phyloP scores from a whole-genome alignment of 35 echinoderm and acorn worm genomes.

The Lytechinus variegatus region DNA sequence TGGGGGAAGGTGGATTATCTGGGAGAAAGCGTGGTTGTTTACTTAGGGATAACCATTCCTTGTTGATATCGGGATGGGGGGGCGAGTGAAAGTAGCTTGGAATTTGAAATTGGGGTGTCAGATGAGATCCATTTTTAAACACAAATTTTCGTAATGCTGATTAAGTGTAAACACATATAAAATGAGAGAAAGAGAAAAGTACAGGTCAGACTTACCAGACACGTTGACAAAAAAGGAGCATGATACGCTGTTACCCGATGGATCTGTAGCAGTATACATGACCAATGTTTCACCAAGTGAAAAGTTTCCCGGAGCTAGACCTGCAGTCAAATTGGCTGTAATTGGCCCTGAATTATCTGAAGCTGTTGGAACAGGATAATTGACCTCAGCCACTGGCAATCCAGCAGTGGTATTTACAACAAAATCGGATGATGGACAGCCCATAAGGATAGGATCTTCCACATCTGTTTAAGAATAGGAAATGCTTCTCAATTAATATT shows the following conservation, averaged over 20 bases:
- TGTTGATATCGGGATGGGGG: too few species aligned
- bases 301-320: background rate
- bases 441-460: background rate
- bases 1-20: too few species aligned
- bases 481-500: background rate
- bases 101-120: too few species aligned
- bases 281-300: background rate
- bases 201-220: conserved; percentile 29
- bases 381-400: background rate
- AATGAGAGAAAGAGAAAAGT: background rate
- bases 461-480: background rate
- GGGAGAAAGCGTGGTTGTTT: too few species aligned
- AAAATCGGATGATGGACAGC: background rate
- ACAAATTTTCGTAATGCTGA: too few species aligned
- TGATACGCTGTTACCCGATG: conserved; percentile 14
- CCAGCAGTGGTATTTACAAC: background rate
- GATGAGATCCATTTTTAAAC: too few species aligned
- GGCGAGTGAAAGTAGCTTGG: too few species aligned
- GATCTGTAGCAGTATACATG: conserved; percentile 36
- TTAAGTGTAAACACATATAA: too few species aligned
- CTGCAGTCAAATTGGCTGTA: background rate
- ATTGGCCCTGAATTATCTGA: background rate
- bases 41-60: too few species aligned
- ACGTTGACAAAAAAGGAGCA: conserved; percentile 35
- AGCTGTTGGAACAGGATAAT: background rate